These are phyloP conservation scores for Hypercompe scribonia DNA, from an alignment of 2,888 invertebrate genomes.

Conservation along the genomic window DNA sequence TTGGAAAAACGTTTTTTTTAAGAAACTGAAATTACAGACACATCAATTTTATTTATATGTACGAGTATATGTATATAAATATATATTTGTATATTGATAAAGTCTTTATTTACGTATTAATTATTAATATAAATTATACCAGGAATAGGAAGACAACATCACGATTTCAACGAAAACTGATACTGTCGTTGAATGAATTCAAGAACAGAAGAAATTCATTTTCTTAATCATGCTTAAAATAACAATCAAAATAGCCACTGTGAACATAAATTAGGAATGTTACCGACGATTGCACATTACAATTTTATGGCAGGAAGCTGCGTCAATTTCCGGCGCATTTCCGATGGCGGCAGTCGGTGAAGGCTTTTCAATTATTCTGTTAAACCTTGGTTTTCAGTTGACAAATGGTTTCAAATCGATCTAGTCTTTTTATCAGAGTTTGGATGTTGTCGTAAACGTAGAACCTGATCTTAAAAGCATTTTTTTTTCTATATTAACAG, in stretches of 20 bases:
- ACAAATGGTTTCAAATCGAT: background rate
- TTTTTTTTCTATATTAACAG: too few relatives aligned
- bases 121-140: too few relatives aligned
- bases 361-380: slow-evolving; percentile 50
- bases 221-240: background rate
- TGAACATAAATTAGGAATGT: background rate
- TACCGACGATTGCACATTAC: slow-evolving; percentile 16
- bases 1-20: too few relatives aligned
- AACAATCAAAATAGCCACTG: background rate
- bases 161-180: too few relatives aligned
- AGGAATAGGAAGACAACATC: too few relatives aligned
- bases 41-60: too few relatives aligned
- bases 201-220: background rate
- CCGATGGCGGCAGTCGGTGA: slow-evolving; percentile 43
- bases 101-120: too few relatives aligned
- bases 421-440: background rate
- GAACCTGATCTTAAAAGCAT: too few relatives aligned
- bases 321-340: slow-evolving; percentile 61
- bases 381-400: slow-evolving; percentile 23
- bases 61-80: too few relatives aligned
- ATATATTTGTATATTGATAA: too few relatives aligned
- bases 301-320: slow-evolving; percentile 53
- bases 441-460: background rate
- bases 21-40: too few relatives aligned
- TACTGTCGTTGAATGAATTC: too few relatives aligned